These are phyloP conservation scores for Chirona hameri DNA, from an alignment of 2,888 invertebrate species.

Conservation along the genomic window DNA sequence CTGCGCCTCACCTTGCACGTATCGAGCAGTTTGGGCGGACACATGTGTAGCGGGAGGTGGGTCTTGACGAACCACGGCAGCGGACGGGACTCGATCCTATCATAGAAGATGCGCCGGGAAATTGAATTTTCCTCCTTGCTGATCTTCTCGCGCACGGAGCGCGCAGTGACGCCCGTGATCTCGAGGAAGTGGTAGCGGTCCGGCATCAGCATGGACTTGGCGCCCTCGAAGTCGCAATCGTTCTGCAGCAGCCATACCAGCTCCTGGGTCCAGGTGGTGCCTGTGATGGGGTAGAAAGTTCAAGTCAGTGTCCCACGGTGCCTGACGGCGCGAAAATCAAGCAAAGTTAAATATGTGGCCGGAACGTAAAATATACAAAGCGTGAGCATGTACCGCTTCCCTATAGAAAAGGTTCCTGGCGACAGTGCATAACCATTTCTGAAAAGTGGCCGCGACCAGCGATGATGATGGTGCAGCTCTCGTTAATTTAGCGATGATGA, in stretches of 20 bases:
- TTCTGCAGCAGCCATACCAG: conserved; percentile 29
- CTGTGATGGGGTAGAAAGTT: neutral
- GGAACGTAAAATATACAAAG: too few species aligned
- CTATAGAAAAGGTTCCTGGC: too few species aligned
- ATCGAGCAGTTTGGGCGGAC: conserved; percentile 37
- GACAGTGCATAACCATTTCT: too few species aligned
- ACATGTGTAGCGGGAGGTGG: conserved; percentile 42
- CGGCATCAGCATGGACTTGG: conserved; percentile 23
- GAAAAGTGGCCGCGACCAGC: too few species aligned
- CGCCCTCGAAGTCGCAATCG: conserved; percentile 28
- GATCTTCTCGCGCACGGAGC: neutral
- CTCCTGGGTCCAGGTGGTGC: conserved; percentile 34
- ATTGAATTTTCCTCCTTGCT: neutral
- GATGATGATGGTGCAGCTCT: too few species aligned
- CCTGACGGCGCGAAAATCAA: too few species aligned
- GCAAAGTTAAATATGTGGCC: too few species aligned
- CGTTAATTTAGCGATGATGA: too few species aligned
- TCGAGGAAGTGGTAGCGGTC: conserved; percentile 31
- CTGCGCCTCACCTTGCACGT: conserved; percentile 41
- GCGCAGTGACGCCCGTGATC: conserved; percentile 11
- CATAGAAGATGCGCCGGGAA: neutral
- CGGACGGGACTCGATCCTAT: conserved; percentile 23
- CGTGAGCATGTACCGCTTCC: too few species aligned
- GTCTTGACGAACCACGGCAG: conserved; percentile 41
- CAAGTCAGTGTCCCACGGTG: neutral